Conservation (phyloP, 2,888 invertebrate species). For the Rhodophaea formosa region DNA sequence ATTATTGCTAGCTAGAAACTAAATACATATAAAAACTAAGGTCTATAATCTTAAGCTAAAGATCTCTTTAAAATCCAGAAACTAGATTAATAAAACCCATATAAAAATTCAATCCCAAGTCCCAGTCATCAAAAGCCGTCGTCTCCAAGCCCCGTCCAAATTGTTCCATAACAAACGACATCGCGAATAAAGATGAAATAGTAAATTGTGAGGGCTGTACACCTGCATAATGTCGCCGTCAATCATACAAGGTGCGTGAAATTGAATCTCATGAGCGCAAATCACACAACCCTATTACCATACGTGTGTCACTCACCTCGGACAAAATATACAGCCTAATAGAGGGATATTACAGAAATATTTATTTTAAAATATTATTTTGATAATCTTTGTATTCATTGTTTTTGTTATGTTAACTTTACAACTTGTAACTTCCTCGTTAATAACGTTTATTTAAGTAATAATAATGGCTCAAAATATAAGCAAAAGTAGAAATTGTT, state of each 20-base stretch:
- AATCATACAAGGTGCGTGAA: slow-evolving; percentile 71
- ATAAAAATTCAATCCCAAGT: not conserved
- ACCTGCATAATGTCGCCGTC: slow-evolving; percentile 71
- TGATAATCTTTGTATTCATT: not conserved
- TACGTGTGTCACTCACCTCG: slow-evolving; percentile 32
- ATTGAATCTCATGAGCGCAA: slow-evolving; percentile 77
- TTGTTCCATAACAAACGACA: slow-evolving; percentile 41
- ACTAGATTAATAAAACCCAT: not conserved
- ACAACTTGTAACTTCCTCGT: no score
- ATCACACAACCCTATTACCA: slow-evolving; percentile 67
- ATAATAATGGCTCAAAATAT: no score
- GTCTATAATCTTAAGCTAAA: no score
- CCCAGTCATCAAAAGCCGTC: not conserved
- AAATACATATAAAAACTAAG: no score
- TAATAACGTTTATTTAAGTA: no score
- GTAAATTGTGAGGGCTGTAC: slow-evolving; percentile 60
- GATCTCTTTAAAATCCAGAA: no score
- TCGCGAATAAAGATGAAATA: slow-evolving; percentile 52
- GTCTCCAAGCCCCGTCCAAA: slow-evolving; percentile 3
- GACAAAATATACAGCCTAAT: slow-evolving; percentile 17
- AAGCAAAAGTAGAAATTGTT: no score
- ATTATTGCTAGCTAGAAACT: no score
- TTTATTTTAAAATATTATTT: not conserved
- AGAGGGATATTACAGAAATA: not conserved
- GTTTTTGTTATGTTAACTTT: not conserved